Conservation (phyloP, 2,888 invertebrate genomes). For the Crioceris asparagi region DNA sequence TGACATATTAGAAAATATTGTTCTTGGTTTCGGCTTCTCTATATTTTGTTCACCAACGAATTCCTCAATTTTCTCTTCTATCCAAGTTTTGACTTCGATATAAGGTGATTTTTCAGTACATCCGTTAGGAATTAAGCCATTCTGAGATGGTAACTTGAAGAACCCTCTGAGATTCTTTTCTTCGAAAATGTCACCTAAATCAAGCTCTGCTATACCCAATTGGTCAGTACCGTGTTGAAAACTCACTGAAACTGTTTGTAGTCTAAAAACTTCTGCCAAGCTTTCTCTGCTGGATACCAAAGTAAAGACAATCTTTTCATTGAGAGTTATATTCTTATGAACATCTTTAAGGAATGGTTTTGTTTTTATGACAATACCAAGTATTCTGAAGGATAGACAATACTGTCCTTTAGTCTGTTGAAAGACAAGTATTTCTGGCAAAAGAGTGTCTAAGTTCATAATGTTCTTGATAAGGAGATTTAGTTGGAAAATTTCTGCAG, state of each 20-base stretch:
- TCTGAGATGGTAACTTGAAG: constrained; percentile 26
- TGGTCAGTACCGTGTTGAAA: constrained; percentile 29
- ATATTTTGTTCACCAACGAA: constrained; percentile 9
- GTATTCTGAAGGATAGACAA: constrained; percentile 30
- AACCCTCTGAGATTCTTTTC: constrained; percentile 19
- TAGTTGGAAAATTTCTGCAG: constrained; percentile 39
- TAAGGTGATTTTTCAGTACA: constrained; percentile 24
- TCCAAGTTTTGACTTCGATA: constrained; percentile 26
- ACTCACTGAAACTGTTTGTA: constrained; percentile 25
- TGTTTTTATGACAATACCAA: constrained; percentile 33
- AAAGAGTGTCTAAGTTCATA: constrained; percentile 45
- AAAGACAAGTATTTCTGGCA: constrained; percentile 33
- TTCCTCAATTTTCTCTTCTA: constrained; percentile 13
- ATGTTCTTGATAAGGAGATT: constrained; percentile 46
- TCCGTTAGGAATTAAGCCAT: constrained; percentile 25
- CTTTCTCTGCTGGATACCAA: constrained; percentile 25
- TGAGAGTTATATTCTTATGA: constrained; percentile 27
- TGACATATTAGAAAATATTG: constrained; percentile 16
- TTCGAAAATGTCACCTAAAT: constrained; percentile 21
- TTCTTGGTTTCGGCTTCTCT: constrained; percentile 12
- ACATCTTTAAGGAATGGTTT: constrained; percentile 31
- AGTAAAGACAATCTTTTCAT: constrained; percentile 33
- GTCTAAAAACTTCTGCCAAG: constrained; percentile 28
- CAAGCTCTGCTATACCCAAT: constrained; percentile 28
- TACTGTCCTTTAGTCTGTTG: constrained; percentile 27